Evolutionary conservation across 2,797 vertebrate species (phyloP), one percentile per base, ranked within the genome.

Genomic region (Lagorchestes hirsutus): DNA sequence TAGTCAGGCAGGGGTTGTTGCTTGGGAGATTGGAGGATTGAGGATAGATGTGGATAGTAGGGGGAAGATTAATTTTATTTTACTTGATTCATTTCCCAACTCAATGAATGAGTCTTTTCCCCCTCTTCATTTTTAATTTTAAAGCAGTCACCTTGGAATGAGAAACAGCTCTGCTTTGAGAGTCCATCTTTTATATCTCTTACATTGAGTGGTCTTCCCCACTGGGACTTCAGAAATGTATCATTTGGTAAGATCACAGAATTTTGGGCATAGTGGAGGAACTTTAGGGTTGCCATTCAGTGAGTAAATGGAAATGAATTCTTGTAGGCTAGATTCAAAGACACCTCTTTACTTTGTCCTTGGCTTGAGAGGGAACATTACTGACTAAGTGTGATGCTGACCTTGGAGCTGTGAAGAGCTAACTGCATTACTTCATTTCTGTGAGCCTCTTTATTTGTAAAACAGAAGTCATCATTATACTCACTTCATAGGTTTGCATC

Each of bases 211-310:
- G 97, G 94, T 82, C 92, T 97, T 97, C 87, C 97, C 98, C 97
- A 95, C 98, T 98, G 98, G 95, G 98, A 97, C 94, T 98, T 99
- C 97, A 98, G 54, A 98, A 98, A 98, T 95, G 96, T 93, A 96
- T 98, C 82, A 62, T 98, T 98, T 98, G 16, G 0, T 97, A 98
- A 97, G 91, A 98, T 98, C 96, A 96, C 54, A 91, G 97, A 96
- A 97, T 98, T 97, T 96, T 98, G 97, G 97, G 92, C 18, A 5
- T 96, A 97, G 97, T 0, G 29, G 92, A 93, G 95, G 96, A 97
- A 97, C 97, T 94, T 97, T 56, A 97, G 96, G 87, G 90, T 97
- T 97, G 95, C 97, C 92, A 95, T 95, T 92, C 97, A 96, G 95
- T 97, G 93, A 97, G 98, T 98, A 97, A 98, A 98, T 97, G 97